Evolutionary conservation across 2,113 vertebrate species (phyloP), one percentile per base, ranked within the genome.

Genomic region (Carassius carassius): DNA sequence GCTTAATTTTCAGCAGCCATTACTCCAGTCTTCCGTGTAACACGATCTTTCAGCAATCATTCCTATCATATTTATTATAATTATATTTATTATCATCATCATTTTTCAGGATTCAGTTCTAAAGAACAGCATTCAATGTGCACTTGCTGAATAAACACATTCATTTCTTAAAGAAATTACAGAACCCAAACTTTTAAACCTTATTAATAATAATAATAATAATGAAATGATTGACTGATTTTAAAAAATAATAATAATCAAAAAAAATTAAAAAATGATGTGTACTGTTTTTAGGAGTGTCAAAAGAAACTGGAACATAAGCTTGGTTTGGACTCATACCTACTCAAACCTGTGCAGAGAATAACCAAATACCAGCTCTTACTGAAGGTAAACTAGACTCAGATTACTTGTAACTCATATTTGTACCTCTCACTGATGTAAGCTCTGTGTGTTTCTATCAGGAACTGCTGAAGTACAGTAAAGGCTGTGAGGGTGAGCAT

Each of bases 391-490:
- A 16, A 87, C 19, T 1, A 2, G 1, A 32, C 65, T 49, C 11
- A 29, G 23, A 78, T 16, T 78, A 23, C 44, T 16, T 65, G 29
- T 21, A 12, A 49, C 9, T 19, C 3, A 29, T 65, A 29, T 12
- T 9, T 16, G n/a, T 56, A 23, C 2, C 6, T 44, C 14, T 44
- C 17, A 1, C 17, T 62, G 8, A 19, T 23, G 7, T 23, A 23
- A n/a, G 75, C 4, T 84, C 9, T 79, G 78, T 0, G 1, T 37
- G 21, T 73, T 35, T 67, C 16, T 13, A 5, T 49, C 90, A 99
- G 98, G 98, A 99, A 91, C 95, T 99, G 95, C 89, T 99, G 21
- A 99, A 99, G 85, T 99, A 99, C 91, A 99, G 98, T 89, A 97
- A 96, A 88, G 94, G 95, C 89, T 97, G 97, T 62, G 97, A 97